Base-by-base conservation (phyloP, 2,113 vertebrate species). In the Takifugu flavidus region DNA sequence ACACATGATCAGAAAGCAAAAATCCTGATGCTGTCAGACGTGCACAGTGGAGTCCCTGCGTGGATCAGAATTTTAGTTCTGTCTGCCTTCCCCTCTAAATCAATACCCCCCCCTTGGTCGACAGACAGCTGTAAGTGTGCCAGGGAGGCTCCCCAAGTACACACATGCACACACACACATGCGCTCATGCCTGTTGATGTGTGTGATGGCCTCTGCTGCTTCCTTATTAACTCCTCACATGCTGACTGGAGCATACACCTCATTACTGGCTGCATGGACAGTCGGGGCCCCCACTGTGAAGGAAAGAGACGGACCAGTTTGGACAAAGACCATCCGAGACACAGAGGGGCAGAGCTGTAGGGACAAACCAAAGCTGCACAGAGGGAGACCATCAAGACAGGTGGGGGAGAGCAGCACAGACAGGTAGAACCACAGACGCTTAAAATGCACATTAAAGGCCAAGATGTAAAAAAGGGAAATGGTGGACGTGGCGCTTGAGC, bases 151-250 rank as follows among this genome's bases (percentile, higher is more conserved):
- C 65, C 68, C 69, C 42, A 47, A 70, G 66, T 67, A 58, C 62
- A 67, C 66, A 62, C 56, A 66, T 49, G 64, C 63, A 52, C 62
- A 72, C 55, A 67, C 65, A 43, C 59, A 57, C 45, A 58, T 62
- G 65, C 55, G 1, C 53, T 43, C 75, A 78, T 71, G 79, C 81
- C 82, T 82, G 87, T 88, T 86, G 88, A 84, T 87, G 72, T 82
- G 72, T 82, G 72, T 75, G 79, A 84, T 84, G 88, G 86, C 87
- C 77, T 82, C 75, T 80, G 70, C 80, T 75, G 82, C 75, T 88
- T 80, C 79, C 85, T 90, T 90, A 91, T 92, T 90, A 91, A 90
- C 89, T 85, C 86, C 72, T 90, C 82, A 86, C 80, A 88, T 77
- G 86, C 87, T 78, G 88, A 80, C 83, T 87, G 82, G 79, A 80